A percentile compares a stretch with the other conserved stretches of the same genome.
These are phyloP conservation scores for Dipodomys stephensi DNA, from an alignment of 2,113 vertebrate species.

Conservation along the genomic window DNA sequence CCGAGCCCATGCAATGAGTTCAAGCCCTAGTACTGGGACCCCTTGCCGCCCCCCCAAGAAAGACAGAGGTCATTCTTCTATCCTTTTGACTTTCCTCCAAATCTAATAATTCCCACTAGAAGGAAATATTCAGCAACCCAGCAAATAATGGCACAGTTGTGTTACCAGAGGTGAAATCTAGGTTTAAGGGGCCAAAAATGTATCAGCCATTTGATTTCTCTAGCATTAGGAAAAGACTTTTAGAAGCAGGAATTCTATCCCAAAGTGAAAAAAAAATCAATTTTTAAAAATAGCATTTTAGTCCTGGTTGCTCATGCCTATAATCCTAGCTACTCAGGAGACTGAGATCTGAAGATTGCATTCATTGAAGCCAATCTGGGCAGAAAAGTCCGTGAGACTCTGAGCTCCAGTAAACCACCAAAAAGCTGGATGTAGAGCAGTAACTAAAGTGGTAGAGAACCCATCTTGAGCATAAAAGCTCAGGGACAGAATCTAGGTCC, in stretches of 20 bases:
- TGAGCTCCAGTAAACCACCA: too few species aligned
- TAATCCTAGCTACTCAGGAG: too few species aligned
- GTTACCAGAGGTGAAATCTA: not conserved
- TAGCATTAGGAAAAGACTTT: not conserved
- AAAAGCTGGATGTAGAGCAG: too few species aligned
- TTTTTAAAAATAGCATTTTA: not conserved
- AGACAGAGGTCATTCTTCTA: not conserved
- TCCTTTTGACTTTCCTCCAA: not conserved
- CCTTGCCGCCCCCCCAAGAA: not conserved
- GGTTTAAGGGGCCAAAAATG: not conserved
- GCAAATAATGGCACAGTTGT: not conserved
- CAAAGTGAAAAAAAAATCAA: not conserved
- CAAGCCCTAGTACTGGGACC: too few species aligned
- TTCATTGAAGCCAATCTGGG: too few species aligned
- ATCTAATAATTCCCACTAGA: not conserved
- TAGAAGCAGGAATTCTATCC: constrained; percentile 4
- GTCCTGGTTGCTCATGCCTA: too few species aligned
- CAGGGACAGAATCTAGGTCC: too few species aligned
- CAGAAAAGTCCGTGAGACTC: too few species aligned
- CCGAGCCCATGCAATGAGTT: too few species aligned
- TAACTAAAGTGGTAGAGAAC: too few species aligned
- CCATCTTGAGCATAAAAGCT: too few species aligned
- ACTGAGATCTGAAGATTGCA: too few species aligned
- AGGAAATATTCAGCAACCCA: not conserved
- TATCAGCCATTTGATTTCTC: not conserved